A percentile compares a stretch with the other conserved stretches of the same genome.
These are phyloP conservation scores for Propsilocerus akamusi DNA, from an alignment of 1,140 invertebrate species.

Conservation along the genomic window DNA sequence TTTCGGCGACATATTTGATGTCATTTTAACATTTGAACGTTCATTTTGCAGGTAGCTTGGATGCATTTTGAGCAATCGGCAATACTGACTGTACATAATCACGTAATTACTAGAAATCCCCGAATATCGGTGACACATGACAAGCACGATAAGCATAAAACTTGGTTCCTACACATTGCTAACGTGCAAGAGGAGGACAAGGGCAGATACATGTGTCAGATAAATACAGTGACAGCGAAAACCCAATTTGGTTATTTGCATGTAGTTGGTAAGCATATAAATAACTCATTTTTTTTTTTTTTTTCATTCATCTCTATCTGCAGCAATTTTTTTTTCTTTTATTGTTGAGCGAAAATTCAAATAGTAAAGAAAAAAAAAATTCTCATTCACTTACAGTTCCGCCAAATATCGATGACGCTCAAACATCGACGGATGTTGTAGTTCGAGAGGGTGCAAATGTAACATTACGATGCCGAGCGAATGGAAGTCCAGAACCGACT, in stretches of 20 bases:
- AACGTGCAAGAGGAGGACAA: slow-evolving; percentile 80
- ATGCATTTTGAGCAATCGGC: slow-evolving; percentile 89
- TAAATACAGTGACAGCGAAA: slow-evolving; percentile 84
- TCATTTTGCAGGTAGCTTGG: slow-evolving; percentile 66
- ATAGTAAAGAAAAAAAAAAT: not conserved
- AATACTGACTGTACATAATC: slow-evolving; percentile 78
- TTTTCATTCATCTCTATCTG: too few species aligned
- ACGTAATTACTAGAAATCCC: slow-evolving; percentile 83
- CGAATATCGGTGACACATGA: slow-evolving; percentile 78
- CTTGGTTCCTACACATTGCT: slow-evolving; percentile 81
- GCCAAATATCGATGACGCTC: slow-evolving; percentile 67
- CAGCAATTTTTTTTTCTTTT: not conserved
- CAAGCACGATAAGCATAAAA: slow-evolving; percentile 45
- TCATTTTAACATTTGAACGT: too few species aligned
- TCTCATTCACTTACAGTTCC: slow-evolving; percentile 40
- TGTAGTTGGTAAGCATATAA: slow-evolving; percentile 65
- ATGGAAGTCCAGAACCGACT: slow-evolving; percentile 61
- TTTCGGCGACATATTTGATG: too few species aligned
- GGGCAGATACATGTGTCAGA: slow-evolving; percentile 89
- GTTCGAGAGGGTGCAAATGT: slow-evolving; percentile 71
- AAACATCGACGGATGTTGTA: slow-evolving; percentile 69
- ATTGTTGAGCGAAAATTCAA: not conserved
- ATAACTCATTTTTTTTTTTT: slow-evolving; percentile 8
- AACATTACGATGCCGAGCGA: slow-evolving; percentile 59
- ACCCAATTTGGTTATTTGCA: slow-evolving; percentile 83